Percentiles rank a stretch among this genome's conserved stretches.
Conservation (phyloP, 2,113 vertebrate genomes). For the Cryptoleucopteryx plumbea region DNA sequence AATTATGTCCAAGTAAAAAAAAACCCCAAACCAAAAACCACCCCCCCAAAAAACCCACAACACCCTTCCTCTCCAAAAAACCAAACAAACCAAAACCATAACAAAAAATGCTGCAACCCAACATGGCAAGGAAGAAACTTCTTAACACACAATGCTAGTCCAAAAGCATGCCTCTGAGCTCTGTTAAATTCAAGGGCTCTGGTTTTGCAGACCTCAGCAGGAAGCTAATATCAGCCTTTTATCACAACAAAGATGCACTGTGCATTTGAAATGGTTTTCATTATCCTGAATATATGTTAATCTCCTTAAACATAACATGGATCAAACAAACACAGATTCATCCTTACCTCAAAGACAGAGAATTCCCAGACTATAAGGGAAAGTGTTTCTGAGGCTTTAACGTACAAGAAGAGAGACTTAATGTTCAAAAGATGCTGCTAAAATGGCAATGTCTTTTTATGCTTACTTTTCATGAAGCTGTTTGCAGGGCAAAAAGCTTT, state of each 20-base stretch:
- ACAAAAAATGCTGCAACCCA: neutral
- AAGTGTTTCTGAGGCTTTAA: conserved; percentile 40
- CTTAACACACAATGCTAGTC: neutral
- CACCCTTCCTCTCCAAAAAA: neutral
- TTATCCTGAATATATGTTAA: conserved; percentile 64
- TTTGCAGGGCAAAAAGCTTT: conserved; percentile 14
- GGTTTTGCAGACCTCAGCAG: conserved; percentile 22
- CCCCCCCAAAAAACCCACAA: no score
- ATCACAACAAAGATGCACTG: conserved; percentile 30
- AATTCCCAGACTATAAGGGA: conserved; percentile 18
- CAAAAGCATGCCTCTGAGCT: neutral
- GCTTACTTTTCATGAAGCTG: neutral
- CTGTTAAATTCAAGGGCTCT: neutral
- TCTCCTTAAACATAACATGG: conserved; percentile 50
- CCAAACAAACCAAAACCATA: no score
- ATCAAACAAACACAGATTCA: conserved; percentile 61
- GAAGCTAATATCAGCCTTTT: conserved; percentile 14
- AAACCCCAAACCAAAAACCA: no score
- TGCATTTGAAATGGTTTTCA: conserved; percentile 53
- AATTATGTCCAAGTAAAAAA: neutral
- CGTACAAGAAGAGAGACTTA: conserved; percentile 19
- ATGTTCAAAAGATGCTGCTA: conserved; percentile 11
- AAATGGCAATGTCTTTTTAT: conserved; percentile 23
- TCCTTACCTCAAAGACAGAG: conserved; percentile 44
- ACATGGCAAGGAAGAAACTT: neutral